phyloP scores from a whole-genome alignment of 2,113 vertebrate species.

The Ceyx melanurus region DNA sequence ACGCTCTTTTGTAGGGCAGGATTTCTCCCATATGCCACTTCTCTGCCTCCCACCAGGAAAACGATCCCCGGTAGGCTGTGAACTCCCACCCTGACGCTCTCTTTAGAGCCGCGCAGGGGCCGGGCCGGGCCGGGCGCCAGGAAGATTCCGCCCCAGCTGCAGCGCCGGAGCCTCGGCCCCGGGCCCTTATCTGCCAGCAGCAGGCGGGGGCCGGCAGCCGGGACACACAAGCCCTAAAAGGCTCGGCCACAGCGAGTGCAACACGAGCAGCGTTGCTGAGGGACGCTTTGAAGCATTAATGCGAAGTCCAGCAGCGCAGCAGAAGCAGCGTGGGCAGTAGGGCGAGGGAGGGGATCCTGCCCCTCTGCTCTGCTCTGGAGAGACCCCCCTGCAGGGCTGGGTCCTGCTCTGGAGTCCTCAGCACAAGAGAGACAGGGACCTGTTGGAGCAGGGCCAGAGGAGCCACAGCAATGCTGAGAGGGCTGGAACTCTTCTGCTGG shows the following conservation, averaged over 20 bases:
- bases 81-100: not conserved
- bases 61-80: not conserved
- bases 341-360: not conserved
- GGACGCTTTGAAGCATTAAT: not conserved
- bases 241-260: not conserved
- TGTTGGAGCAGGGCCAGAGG: not conserved
- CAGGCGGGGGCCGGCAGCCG: not conserved
- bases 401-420: not conserved
- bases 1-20: not conserved
- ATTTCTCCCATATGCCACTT: not conserved
- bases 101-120: not conserved
- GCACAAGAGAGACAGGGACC: not conserved
- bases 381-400: not conserved
- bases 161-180: not conserved
- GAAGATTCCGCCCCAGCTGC: slow-evolving; percentile 15
- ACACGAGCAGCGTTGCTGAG: not conserved
- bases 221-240: not conserved
- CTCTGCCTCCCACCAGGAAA: slow-evolving; percentile 13
- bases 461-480: not conserved
- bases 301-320: not conserved
- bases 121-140: slow-evolving; percentile 39
- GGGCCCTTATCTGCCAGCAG: slow-evolving; percentile 56
- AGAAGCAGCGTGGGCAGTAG: not conserved
- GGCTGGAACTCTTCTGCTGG: not conserved
- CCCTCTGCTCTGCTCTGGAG: not conserved